Conservation (phyloP, 2,888 invertebrate species). For the Orthosia gracilis region DNA sequence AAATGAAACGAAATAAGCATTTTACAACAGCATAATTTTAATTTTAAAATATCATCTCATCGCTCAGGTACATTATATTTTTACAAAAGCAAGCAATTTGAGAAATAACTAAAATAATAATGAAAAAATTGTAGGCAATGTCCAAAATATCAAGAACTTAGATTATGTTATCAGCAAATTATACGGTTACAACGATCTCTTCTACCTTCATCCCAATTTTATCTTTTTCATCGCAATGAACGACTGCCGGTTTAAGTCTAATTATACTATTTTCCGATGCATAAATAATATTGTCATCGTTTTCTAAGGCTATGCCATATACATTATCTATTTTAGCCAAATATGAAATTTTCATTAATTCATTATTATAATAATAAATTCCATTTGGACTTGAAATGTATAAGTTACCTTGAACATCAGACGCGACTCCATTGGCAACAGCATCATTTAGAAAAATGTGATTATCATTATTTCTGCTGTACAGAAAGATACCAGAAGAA, state of each 20-base stretch:
- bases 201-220: not conserved
- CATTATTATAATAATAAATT: constrained; percentile 63
- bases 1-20: not conserved
- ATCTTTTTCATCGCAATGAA: constrained; percentile 40
- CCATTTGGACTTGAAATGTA: constrained; percentile 69
- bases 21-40: constrained; percentile 6
- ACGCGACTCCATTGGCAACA: constrained; percentile 66
- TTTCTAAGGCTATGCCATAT: constrained; percentile 69
- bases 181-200: not conserved
- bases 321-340: constrained; percentile 49
- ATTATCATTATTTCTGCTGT: constrained; percentile 47
- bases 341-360: constrained; percentile 43
- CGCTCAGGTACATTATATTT: too few relatives aligned
- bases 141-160: not conserved
- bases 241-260: constrained; percentile 65
- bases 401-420: constrained; percentile 70
- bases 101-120: not conserved
- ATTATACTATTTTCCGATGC: constrained; percentile 66
- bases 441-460: constrained; percentile 53
- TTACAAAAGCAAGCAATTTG: not conserved
- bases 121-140: not conserved
- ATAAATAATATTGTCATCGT: constrained; percentile 70
- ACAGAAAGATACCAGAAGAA: constrained; percentile 71
- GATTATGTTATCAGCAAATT: not conserved
- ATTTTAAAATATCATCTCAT: not conserved